These are phyloP conservation scores for fruit fly (Drosophila melanogaster) DNA, from an alignment of 1,140 invertebrate species.

Conservation along the genomic window Release_6_plus_ISO1_MT NT_037436.4:17005001-17005500, in stretches of 20 bases:
- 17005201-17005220: constrained; percentile 40
- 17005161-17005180: constrained; percentile 75
- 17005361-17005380: constrained; percentile 48
- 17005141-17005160: constrained; percentile 65
- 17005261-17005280: constrained; percentile 24
- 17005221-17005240: too few relatives aligned
- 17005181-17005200: constrained; percentile 68
- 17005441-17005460: constrained; percentile 18
- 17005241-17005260: background rate
- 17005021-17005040: constrained; percentile 73
- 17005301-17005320: constrained; percentile 27
- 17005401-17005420: constrained; percentile 40
- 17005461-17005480: constrained; percentile 7
- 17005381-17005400: constrained; percentile 13
- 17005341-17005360: constrained; percentile 27
- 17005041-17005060: constrained; percentile 22
- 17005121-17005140: constrained; percentile 66
- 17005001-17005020: constrained; percentile 13
- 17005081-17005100: constrained; percentile 30
- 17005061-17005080: constrained; percentile 7
- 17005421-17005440: constrained; percentile 23
- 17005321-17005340: constrained; percentile 22
- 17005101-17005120: constrained; percentile 23
- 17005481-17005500: constrained; percentile 22
- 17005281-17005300: constrained; percentile 57